Conservation (phyloP, 2,113 vertebrate genomes). For the Corythoichthys haematopterus region DNA sequence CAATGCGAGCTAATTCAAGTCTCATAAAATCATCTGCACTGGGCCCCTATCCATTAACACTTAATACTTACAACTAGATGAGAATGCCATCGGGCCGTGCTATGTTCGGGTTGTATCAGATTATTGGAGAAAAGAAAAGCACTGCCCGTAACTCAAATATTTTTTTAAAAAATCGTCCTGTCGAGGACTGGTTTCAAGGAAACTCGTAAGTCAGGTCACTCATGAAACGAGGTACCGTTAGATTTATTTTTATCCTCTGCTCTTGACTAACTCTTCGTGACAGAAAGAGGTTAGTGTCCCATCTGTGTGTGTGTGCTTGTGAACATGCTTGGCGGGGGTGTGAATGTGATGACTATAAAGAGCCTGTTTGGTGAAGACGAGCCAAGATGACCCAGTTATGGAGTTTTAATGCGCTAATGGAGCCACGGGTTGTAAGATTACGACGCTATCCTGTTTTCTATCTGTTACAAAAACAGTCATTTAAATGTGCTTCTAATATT, state of each 20-base stretch:
- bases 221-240: not conserved
- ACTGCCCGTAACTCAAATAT: too few species aligned
- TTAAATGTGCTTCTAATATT: conserved; percentile 15
- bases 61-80: not conserved
- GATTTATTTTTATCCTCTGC: conserved; percentile 15
- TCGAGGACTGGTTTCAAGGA: too few species aligned
- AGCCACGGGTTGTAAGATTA: conserved; percentile 57
- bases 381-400: conserved; percentile 61
- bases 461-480: conserved; percentile 10
- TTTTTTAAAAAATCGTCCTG: too few species aligned
- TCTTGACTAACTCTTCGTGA: conserved; percentile 58
- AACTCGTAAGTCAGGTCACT: too few species aligned
- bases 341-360: conserved; percentile 30
- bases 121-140: not conserved
- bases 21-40: conserved; percentile 38
- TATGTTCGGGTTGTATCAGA: not conserved
- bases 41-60: not conserved
- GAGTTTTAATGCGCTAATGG: conserved; percentile 59
- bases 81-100: not conserved
- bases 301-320: conserved; percentile 34
- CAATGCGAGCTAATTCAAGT: conserved; percentile 40
- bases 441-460: conserved; percentile 22
- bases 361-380: conserved; percentile 47
- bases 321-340: conserved; percentile 14
- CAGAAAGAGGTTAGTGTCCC: conserved; percentile 66